Conservation (phyloP, 1,140 invertebrate species). For the Hyposmocoma kahamanoa region DNA sequence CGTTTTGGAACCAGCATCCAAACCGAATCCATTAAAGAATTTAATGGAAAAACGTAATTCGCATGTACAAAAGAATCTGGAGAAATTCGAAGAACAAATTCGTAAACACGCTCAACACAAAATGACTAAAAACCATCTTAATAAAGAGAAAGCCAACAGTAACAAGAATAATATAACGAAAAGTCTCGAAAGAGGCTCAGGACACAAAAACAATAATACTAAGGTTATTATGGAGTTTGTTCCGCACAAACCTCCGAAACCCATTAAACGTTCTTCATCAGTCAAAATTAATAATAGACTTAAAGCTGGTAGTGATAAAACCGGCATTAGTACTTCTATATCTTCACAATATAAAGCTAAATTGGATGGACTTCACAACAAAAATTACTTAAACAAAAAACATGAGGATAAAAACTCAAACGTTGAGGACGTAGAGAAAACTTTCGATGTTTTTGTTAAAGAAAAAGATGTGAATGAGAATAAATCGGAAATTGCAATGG, state of each 20-base stretch:
- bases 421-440: constrained; percentile 65
- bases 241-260: constrained; percentile 75
- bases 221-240: constrained; percentile 74
- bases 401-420: constrained; percentile 55
- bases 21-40: constrained; percentile 61
- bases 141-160: constrained; percentile 63
- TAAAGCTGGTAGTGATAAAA: constrained; percentile 59
- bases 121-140: constrained; percentile 67
- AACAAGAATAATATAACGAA: constrained; percentile 66
- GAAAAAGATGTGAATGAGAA: constrained; percentile 76
- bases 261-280: constrained; percentile 66
- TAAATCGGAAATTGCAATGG: constrained; percentile 74
- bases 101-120: constrained; percentile 69
- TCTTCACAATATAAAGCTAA: constrained; percentile 68
- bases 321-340: constrained; percentile 61
- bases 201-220: constrained; percentile 69
- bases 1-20: constrained; percentile 63
- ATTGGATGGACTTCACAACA: constrained; percentile 67
- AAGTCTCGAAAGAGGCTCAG: constrained; percentile 73
- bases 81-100: constrained; percentile 72
- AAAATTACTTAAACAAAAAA: constrained; percentile 54
- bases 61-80: constrained; percentile 70
- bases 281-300: constrained; percentile 67
- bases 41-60: constrained; percentile 68
- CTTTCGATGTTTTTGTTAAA: constrained; percentile 75